Base-by-base conservation (phyloP, 1,140 invertebrate species). In the Frieseomelitta varia region DNA sequence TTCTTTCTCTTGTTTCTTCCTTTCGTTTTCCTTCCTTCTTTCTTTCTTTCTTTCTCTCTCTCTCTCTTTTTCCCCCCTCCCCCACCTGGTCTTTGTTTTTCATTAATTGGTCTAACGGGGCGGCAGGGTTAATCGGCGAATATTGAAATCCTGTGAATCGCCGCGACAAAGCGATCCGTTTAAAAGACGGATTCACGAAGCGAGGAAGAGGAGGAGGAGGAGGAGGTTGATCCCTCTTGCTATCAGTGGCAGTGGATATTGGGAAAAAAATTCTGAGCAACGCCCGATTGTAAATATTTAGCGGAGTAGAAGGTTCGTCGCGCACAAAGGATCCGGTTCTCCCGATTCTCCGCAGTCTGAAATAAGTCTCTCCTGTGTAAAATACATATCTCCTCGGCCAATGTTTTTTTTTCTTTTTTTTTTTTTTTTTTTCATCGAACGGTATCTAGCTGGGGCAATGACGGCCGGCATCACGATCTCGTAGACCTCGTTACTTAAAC, bases 81-180 rank as follows among this genome's bases (percentile, higher is more conserved):
- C 15, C 14, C 8, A 10, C 39, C n/a, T 19, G n/a, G 17, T 14
- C 47, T 39, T 75, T 19, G 14, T 1, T 21, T 10, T 27, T 65
- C 58, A 19, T 53, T 81, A 80, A 80, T 80, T 72, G 79, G 67
- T 72, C 68, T 27, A 72, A 72, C 79, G 71, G 14, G 8, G 47
- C 56, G 8, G 24, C 56, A 10, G 71, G n/a, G 56, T 63, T 51
- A 34, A 81, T 81, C 71, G 71, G 17, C 47, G 47, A 61, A 68
- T 47, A 63, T 68, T 17, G 56, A 71, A 63, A 61, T 56, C 6
- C n/a, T 30, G 55, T 30, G 34, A 53, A 78, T 67, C 76, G 39
- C 27, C 61, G 39, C n/a, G 58, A 77, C 58, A 79, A 79, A 79
- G 53, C 67, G 51, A 47, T 39, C 17, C 65, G 51, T 39, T 79